Base-by-base conservation (phyloP, 1,140 invertebrate species). In the Listronotus bonariensis region DNA sequence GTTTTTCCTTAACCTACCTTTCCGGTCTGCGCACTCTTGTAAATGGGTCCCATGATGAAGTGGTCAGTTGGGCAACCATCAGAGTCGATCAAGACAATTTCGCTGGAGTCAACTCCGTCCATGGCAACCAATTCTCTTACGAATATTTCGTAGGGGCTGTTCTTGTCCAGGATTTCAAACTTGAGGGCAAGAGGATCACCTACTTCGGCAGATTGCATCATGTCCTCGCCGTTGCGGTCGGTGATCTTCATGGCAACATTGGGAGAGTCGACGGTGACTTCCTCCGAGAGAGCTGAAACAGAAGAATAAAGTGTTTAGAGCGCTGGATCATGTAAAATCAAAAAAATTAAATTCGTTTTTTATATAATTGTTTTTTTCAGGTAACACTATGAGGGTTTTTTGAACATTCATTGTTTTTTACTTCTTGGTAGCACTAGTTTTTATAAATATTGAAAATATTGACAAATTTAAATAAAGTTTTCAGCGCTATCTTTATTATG, bases 171-270 rank as follows among this genome's bases (percentile, higher is more conserved):
- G 69, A 97, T 96, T 80, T 96, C 92, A 79, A 97, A 97, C 74
- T 90, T 86, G 2, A 97, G 86, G 6, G 93, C 92, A 75, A 96
- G 79, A 2, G 92, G 92, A 81, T 96, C 93, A 69, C 93, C 93
- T 62, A 96, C 93, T 83, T 93, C 89, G 66, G 89, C 89, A 18
- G 89, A 88, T n/a, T 87, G 86, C 77, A 91, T 88, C 52, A 89
- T 88, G 51, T 92, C 90, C 75, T 86, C 89, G 49, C 89, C 90
- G 70, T 84, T 88, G 41, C 90, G 85, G 75, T 92, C 90, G n/a
- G 91, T 95, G 73, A 96, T 95, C 77, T 92, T 91, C 94, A 96
- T 96, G 3, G 92, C 89, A 34, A 96, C 93, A 79, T 95, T 95
- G 17, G 93, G 93, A 48, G 93, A 95, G 75, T 95, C 92, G 14